Conservation (phyloP, 2,113 vertebrate genomes). For the Phalacrocorax carbo region DNA sequence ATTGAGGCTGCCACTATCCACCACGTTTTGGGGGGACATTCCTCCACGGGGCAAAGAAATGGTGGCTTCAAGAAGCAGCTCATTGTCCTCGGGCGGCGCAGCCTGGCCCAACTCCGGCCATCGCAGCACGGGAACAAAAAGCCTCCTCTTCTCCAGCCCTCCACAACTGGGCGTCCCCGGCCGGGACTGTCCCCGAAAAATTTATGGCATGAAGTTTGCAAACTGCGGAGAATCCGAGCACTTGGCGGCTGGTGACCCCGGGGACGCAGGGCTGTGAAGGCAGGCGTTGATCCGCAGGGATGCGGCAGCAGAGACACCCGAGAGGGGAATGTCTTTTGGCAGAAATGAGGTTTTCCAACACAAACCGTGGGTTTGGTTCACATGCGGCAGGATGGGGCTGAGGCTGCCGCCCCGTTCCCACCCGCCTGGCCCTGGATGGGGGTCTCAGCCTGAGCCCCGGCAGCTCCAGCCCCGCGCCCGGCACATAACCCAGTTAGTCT, state of each 20-base stretch:
- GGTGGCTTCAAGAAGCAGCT: constrained; percentile 5
- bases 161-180: neutral
- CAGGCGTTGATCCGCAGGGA: neutral
- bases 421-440: fast-evolving
- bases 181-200: neutral
- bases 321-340: neutral
- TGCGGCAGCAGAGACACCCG: fast-evolving
- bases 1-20: neutral
- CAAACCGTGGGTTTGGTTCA: fast-evolving
- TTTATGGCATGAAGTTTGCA: constrained; percentile 9
- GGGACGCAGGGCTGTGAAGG: neutral
- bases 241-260: neutral
- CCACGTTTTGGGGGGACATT: constrained; percentile 12
- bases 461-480: neutral
- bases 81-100: neutral
- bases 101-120: neutral
- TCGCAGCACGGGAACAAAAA: neutral
- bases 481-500: neutral
- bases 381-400: fast-evolving
- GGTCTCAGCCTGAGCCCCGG: neutral
- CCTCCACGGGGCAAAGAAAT: neutral
- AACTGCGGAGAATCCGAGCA: neutral
- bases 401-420: neutral
- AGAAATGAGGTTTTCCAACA: neutral
- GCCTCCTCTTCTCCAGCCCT: constrained; percentile 21